Evolutionary conservation across 2,113 vertebrate species (phyloP).

Genomic region (Herpetotheres cachinnans): DNA sequence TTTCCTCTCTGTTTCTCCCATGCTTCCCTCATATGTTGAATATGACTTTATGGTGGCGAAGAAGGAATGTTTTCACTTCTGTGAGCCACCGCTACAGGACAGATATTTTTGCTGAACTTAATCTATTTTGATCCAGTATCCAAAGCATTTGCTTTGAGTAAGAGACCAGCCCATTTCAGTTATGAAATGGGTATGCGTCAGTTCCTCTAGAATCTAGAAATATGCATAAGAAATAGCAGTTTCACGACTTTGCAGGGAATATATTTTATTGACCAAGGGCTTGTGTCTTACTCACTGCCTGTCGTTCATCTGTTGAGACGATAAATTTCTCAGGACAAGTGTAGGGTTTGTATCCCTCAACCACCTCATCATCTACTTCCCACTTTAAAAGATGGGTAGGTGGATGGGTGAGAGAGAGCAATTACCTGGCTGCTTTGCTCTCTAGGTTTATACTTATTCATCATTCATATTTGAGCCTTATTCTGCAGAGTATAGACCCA

Average conservation of each 20-base stretch:
- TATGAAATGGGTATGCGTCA: background rate
- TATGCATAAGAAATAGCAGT: background rate
- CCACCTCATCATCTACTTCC: background rate
- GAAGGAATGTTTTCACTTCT: background rate
- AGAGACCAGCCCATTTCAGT: background rate
- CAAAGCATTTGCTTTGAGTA: background rate
- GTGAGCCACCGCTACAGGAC: background rate
- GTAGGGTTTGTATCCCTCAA: background rate
- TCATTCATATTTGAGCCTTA: background rate
- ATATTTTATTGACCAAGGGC: background rate
- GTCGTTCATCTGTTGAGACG: background rate
- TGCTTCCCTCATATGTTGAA: background rate
- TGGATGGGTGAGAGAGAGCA: background rate
- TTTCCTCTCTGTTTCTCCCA: background rate
- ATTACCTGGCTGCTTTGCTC: background rate
- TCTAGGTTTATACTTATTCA: background rate
- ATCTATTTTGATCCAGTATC: background rate
- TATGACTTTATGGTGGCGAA: background rate
- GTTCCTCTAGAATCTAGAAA: background rate
- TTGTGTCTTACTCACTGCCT: background rate
- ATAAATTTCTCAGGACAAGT: background rate
- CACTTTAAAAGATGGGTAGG: background rate
- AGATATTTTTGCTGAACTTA: background rate
- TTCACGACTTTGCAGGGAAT: background rate
- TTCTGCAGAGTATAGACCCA: background rate